Evolutionary conservation across 2,797 vertebrate species (phyloP).

Genomic region (Petrocephalus sullivani): DNA sequence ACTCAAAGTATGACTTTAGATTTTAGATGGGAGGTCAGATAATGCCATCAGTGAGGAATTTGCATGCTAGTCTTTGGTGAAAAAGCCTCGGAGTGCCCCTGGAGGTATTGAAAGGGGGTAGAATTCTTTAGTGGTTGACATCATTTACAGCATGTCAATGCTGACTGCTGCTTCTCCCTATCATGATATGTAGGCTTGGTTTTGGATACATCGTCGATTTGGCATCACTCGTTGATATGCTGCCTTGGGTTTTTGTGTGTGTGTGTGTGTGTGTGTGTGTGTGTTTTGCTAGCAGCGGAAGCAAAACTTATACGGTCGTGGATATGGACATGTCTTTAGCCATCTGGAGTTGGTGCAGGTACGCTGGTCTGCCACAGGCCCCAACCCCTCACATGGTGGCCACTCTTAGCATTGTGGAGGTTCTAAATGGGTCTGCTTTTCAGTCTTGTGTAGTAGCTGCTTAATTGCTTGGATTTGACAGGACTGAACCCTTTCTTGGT

Average conservation of each 20-base stretch:
- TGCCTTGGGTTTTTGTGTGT: background rate
- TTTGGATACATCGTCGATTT: background rate
- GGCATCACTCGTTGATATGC: background rate
- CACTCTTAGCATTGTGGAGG: background rate
- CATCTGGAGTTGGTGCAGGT: background rate
- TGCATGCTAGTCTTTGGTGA: background rate
- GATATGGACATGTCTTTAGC: background rate
- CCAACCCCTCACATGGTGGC: background rate
- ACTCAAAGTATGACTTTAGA: background rate
- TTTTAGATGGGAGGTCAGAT: background rate
- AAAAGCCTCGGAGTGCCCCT: background rate
- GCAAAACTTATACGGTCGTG: background rate
- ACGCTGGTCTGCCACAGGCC: background rate
- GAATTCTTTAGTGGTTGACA: background rate
- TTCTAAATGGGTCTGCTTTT: background rate
- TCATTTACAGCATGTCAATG: background rate
- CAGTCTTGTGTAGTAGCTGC: background rate
- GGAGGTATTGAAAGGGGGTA: background rate
- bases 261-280: background rate
- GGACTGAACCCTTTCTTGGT: background rate
- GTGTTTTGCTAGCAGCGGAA: background rate
- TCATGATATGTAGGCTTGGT: background rate
- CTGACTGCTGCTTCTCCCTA: background rate
- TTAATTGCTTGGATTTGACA: background rate
- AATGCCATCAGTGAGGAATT: background rate